A percentile compares a stretch with the other conserved stretches of the same genome.
Evolutionary conservation across 2,797 vertebrate genomes (phyloP).

Genomic region (Acanthornis magna): DNA sequence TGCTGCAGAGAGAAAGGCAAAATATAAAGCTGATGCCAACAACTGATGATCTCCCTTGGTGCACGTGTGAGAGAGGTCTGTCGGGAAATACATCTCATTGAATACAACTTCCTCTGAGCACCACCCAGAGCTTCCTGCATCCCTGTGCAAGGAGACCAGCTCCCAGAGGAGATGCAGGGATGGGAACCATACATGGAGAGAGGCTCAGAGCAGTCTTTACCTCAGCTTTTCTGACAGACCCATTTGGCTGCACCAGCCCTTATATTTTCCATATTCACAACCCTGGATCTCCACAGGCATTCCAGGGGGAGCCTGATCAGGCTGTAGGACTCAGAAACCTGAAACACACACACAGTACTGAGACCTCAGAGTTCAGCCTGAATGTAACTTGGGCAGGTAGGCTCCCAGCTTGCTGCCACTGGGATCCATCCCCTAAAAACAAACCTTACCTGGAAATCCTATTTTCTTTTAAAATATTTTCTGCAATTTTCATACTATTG

Average conservation of each 20-base stretch:
- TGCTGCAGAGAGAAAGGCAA: neutral
- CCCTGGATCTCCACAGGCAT: neutral
- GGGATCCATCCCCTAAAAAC: neutral
- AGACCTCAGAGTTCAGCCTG: neutral
- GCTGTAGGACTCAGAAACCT: neutral
- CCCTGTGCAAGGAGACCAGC: neutral
- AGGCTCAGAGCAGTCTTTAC: neutral
- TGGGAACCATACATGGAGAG: neutral
- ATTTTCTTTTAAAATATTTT: neutral
- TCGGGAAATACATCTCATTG: neutral
- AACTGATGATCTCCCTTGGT: neutral
- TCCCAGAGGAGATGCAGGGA: neutral
- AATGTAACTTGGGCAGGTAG: neutral
- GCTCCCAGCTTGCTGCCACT: neutral
- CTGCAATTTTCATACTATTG: neutral
- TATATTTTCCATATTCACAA: neutral
- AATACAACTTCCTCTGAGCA: neutral
- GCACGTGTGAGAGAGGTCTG: accelerated
- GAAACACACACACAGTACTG: neutral
- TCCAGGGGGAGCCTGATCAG: neutral
- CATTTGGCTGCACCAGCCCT: neutral
- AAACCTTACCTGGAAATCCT: neutral
- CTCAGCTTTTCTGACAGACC: neutral
- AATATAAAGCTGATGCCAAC: neutral
- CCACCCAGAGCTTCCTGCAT: neutral